Evolutionary conservation across 2,888 invertebrate genomes (phyloP).

Genomic region (Erebia epiphron): DNA sequence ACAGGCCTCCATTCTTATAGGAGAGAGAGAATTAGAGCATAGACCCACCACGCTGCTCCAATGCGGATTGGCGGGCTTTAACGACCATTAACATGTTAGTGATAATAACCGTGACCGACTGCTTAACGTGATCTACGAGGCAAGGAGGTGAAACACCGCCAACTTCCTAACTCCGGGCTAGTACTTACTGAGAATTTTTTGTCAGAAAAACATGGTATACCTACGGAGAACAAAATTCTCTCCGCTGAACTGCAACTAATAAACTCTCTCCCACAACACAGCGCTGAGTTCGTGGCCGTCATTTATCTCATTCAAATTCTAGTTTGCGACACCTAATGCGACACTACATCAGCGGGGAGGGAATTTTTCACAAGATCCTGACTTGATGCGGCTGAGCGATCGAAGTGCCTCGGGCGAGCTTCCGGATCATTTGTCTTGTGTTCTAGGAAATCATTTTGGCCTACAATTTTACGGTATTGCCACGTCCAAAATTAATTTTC

Average conservation of each 20-base stretch:
- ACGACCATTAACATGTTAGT: no score
- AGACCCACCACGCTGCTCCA: no score
- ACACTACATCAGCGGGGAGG: constrained; percentile 51
- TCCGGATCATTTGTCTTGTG: constrained; percentile 36
- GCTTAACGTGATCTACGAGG: no score
- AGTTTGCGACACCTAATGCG: constrained; percentile 69
- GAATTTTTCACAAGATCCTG: constrained; percentile 59
- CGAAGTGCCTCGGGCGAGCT: constrained; percentile 32
- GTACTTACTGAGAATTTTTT: no score
- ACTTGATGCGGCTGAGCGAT: constrained; percentile 39
- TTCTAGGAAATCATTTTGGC: constrained; percentile 34
- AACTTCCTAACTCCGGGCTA: no score
- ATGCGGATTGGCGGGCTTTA: no score
- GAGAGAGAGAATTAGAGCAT: no score
- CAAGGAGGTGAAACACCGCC: no score
- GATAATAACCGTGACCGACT: no score
- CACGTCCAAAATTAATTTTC: constrained; percentile 22
- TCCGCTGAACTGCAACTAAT: constrained; percentile 20
- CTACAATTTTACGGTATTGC: constrained; percentile 26
- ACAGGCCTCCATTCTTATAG: no score
- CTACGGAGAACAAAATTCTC: neutral
- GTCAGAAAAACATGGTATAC: no score
- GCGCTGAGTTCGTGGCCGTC: constrained; percentile 43
- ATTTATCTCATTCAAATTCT: constrained; percentile 77
- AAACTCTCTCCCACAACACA: constrained; percentile 14